phyloP scores from a whole-genome alignment of 2,113 vertebrate genomes.

The Anguilla japonica region DNA sequence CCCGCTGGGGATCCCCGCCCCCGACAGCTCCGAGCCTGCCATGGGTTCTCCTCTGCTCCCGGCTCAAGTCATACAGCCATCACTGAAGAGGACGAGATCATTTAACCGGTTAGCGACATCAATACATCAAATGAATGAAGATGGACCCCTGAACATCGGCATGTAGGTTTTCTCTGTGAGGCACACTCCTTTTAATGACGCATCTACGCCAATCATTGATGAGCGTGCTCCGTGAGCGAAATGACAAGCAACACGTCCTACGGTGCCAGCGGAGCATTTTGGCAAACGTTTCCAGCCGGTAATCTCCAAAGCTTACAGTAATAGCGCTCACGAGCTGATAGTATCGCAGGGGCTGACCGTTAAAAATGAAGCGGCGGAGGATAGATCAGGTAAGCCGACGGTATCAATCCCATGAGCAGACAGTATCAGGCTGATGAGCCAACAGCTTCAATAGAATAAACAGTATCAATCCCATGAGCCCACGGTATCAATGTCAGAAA shows the following conservation, averaged over 20 bases:
- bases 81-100: conserved; percentile 43
- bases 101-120: not conserved
- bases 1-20: conserved; percentile 48
- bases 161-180: not conserved
- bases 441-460: not conserved
- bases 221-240: not conserved
- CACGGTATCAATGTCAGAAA: not conserved
- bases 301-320: not conserved
- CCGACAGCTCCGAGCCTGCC: conserved; percentile 55
- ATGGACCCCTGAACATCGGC: not conserved
- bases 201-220: not conserved
- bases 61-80: conserved; percentile 32
- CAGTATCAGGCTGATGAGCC: not conserved
- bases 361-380: not conserved
- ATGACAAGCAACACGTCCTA: not conserved
- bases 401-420: not conserved
- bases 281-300: not conserved
- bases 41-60: conserved; percentile 54
- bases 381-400: not conserved
- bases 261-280: not conserved
- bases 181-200: not conserved
- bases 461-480: not conserved
- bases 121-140: not conserved
- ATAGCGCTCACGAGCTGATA: not conserved
- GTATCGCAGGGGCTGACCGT: not conserved